Conservation (phyloP, 2,113 vertebrate species). For the Osmerus eperlanus region DNA sequence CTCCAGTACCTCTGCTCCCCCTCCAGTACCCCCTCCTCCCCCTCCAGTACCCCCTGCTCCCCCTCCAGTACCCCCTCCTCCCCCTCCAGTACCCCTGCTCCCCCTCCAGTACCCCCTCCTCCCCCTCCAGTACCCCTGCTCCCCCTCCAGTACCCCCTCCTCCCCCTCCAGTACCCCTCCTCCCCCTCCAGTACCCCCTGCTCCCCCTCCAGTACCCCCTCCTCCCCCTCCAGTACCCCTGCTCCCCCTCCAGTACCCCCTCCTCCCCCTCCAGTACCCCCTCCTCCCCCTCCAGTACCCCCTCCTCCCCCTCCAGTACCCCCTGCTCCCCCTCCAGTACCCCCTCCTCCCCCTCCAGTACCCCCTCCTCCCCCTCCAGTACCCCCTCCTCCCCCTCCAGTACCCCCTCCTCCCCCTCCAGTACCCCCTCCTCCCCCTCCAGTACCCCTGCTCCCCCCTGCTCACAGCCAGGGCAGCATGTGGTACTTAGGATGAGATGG, state of each 20-base stretch:
- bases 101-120: not conserved
- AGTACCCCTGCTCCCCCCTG: constrained; percentile 14
- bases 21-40: not conserved
- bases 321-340: constrained; percentile 7
- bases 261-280: constrained; percentile 9
- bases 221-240: not conserved
- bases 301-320: not conserved
- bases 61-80: not conserved
- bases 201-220: constrained; percentile 26
- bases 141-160: too few relatives aligned
- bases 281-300: too few relatives aligned
- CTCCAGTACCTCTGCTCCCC: constrained; percentile 15
- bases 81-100: too few relatives aligned
- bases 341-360: not conserved
- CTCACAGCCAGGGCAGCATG: constrained; percentile 10
- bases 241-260: not conserved
- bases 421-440: not conserved
- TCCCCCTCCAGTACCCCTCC: too few relatives aligned
- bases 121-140: constrained; percentile 12
- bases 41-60: constrained; percentile 15
- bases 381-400: not conserved
- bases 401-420: not conserved
- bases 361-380: not conserved
- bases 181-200: constrained; percentile 9
- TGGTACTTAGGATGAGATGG: not conserved